phyloP scores from a whole-genome alignment of 2,888 invertebrate species.

The Drosophila falleni region DNA sequence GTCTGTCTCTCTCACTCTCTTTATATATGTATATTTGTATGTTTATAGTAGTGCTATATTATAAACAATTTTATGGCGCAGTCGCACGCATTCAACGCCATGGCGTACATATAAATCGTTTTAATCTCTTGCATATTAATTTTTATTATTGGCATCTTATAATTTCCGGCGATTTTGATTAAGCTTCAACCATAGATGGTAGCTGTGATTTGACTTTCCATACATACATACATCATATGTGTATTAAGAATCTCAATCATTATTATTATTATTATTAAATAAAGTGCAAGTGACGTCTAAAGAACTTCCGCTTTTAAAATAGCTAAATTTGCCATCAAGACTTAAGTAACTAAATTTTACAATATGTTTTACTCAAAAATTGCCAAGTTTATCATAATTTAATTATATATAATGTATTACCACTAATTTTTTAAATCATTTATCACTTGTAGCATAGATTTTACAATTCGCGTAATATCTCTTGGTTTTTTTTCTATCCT shows the following conservation, averaged over 20 bases:
- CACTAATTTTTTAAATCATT: not conserved
- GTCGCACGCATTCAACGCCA: conserved; percentile 65
- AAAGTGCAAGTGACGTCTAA: conserved; percentile 58
- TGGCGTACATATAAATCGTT: conserved; percentile 77
- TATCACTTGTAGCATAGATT: not conserved
- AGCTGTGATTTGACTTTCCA: conserved; percentile 45
- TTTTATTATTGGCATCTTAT: conserved; percentile 72
- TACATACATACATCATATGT: not conserved
- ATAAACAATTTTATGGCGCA: conserved; percentile 65
- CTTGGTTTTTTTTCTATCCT: too few relatives aligned
- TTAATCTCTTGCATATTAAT: conserved; percentile 80
- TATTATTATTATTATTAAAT: conserved; percentile 16
- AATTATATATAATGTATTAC: not conserved
- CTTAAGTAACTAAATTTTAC: not conserved
- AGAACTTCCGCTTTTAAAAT: conserved; percentile 42
- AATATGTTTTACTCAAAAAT: too few relatives aligned
- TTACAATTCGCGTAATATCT: too few relatives aligned
- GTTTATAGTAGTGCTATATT: conserved; percentile 44
- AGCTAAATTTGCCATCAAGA: not conserved
- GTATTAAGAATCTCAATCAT: conserved; percentile 16
- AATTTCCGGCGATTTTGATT: conserved; percentile 70
- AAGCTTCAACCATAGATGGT: conserved; percentile 53
- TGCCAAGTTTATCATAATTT: too few relatives aligned
- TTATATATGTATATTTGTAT: conserved; percentile 17
- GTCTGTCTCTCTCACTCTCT: not conserved